A percentile compares a stretch with the other conserved stretches of the same genome.
Evolutionary conservation across 2,888 invertebrate genomes (phyloP).

Genomic region (Penaeus monodon): DNA sequence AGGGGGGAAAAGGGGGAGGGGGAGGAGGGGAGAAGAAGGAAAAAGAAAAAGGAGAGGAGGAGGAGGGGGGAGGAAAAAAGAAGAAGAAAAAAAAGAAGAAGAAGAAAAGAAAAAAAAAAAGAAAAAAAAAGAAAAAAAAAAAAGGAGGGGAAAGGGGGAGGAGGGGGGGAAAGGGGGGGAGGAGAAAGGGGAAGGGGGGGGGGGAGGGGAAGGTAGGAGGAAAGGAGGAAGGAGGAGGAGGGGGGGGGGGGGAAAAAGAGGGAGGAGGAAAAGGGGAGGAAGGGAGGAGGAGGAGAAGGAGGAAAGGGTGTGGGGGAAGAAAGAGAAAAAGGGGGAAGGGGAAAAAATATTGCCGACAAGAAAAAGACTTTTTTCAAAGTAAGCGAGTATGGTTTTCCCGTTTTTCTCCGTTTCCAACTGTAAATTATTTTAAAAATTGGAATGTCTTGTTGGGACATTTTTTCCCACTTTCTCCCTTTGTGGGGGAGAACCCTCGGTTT

Average conservation of each 20-base stretch:
- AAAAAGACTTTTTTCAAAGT: conserved; percentile 6
- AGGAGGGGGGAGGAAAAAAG: no score
- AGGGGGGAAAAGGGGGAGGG: neutral
- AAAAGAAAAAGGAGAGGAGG: no score
- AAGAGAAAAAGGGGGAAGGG: neutral
- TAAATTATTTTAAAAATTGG: no score
- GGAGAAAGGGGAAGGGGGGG: neutral
- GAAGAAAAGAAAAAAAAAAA: neutral
- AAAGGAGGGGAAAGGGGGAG: no score
- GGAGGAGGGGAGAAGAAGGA: neutral
- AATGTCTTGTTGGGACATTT: no score
- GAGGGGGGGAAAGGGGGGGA: no score
- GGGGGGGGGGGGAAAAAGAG: no score
- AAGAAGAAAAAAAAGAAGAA: neutral
- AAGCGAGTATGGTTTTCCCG: neutral
- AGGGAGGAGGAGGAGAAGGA: neutral
- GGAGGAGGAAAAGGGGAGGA: neutral
- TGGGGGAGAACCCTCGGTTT: no score
- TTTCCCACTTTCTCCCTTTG: no score
- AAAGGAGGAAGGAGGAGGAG: neutral
- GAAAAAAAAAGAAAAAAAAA: no score
- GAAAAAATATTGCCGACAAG: neutral
- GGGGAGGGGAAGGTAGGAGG: neutral
- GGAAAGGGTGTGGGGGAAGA: no score
- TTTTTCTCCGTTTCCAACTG: neutral